Evolutionary conservation across 2,888 invertebrate species (phyloP).

Genomic region (Caenorhabditis panamensis): DNA sequence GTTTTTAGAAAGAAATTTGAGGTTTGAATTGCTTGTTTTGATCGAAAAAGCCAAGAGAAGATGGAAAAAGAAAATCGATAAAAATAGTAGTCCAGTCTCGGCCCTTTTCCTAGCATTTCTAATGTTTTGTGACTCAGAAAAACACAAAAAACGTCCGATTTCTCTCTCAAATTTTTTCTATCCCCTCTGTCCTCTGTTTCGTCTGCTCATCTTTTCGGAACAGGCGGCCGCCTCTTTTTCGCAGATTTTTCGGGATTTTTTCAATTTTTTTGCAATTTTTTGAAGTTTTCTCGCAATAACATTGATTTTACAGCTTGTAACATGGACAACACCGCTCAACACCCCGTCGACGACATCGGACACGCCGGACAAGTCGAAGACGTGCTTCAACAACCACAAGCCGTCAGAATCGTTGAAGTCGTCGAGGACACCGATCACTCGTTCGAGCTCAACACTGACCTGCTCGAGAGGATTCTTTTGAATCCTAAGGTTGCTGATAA

Average conservation of each 20-base stretch:
- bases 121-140: too few relatives aligned
- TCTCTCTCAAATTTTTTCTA: too few relatives aligned
- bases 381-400: constrained; percentile 43
- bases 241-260: neutral
- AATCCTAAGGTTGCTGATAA: constrained; percentile 76
- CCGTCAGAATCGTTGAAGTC: constrained; percentile 69
- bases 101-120: too few relatives aligned
- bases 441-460: constrained; percentile 62
- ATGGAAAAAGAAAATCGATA: too few relatives aligned
- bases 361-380: constrained; percentile 42
- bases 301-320: neutral
- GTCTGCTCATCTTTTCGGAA: too few relatives aligned
- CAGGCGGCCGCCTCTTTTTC: too few relatives aligned
- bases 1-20: too few relatives aligned
- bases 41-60: too few relatives aligned
- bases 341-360: neutral
- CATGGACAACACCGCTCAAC: neutral
- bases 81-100: too few relatives aligned
- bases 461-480: constrained; percentile 83
- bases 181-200: too few relatives aligned
- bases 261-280: neutral
- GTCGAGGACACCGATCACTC: constrained; percentile 68
- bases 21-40: too few relatives aligned
- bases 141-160: too few relatives aligned
- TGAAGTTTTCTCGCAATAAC: neutral